Base-by-base conservation (phyloP, 2,888 invertebrate genomes). In the Malthinus seriepunctatus region DNA sequence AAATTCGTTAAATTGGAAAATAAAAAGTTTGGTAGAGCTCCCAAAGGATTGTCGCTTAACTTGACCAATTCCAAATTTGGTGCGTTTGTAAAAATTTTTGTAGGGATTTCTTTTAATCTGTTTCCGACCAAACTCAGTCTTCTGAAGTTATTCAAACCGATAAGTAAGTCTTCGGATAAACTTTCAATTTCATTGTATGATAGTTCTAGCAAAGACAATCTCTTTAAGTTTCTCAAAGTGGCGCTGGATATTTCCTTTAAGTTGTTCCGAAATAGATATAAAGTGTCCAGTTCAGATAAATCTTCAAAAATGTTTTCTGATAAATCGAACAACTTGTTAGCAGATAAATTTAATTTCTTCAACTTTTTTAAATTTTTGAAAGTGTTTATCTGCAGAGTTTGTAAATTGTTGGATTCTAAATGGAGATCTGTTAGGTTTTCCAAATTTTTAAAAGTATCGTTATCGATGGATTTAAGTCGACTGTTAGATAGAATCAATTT, bases 51-150 rank as follows among this genome's bases (percentile, higher is more conserved):
- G 9, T 82, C 79, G 66, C 86, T 86, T 51, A 93, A 75, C 77
- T 90, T 89, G 60, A 93, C 79, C 63, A 84, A 83, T 67, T 82
- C 80, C 3, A 93, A 79, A 0, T 85, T 84, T 32, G 81, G 78
- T 2, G 88, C 81, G 44, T 87, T 84, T 32, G 83, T 82, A 70
- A 91, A 89, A 60, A 85, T 81, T 56, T 84, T 81, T 8, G 9
- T 39, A n/a, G 39, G 39, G 2, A 39, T 9, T 9, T 6, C 6
- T 0, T 2, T 67, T 14, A 78, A 56, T 47, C 69, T 60, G 63
- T 78, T 78, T 32, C 71, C 67, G 8, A 70, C 70, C 49, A 78
- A 58, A 62, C 76, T 75, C 9, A 78, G 60, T 31, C 68, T 64
- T 34, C 69, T 64, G 7, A 78, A 57, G 57, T 71, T 72, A 32